These are phyloP conservation scores for Chlorodrepanis virens DNA, from an alignment of 2,113 vertebrate genomes.

Conservation along the genomic window DNA sequence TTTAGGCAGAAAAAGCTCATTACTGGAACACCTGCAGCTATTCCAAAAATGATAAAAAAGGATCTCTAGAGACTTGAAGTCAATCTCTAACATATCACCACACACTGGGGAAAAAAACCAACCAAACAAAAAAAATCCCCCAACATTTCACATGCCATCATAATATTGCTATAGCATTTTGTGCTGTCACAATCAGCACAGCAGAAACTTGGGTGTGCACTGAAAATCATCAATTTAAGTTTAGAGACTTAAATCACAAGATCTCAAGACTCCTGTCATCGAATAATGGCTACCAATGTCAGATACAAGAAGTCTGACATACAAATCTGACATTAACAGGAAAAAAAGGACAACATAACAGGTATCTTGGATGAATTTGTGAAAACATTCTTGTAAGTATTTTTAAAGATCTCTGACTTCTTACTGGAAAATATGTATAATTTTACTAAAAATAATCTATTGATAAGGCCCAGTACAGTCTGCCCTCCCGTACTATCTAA, in stretches of 20 bases:
- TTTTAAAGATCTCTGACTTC: neutral
- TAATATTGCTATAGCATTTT: neutral
- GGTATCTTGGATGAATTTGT: neutral
- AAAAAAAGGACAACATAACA: neutral
- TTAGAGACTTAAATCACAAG: neutral
- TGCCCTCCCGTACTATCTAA: neutral
- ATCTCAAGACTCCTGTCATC: neutral
- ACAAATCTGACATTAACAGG: neutral
- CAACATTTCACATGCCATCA: neutral
- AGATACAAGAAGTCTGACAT: neutral
- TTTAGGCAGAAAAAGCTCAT: neutral
- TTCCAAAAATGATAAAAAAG: neutral
- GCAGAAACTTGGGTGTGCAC: neutral
- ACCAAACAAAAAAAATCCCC: neutral
- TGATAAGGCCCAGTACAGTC: neutral
- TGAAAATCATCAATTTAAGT: neutral
- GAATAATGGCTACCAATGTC: neutral
- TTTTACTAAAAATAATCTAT: neutral
- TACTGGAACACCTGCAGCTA: neutral
- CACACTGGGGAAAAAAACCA: fast-evolving
- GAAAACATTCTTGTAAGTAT: neutral
- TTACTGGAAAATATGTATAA: neutral
- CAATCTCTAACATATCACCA: neutral
- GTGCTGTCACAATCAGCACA: neutral
- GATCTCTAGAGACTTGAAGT: neutral